phyloP scores from a whole-genome alignment of 2,113 vertebrate species.

The Rhinolophus sinicus region DNA sequence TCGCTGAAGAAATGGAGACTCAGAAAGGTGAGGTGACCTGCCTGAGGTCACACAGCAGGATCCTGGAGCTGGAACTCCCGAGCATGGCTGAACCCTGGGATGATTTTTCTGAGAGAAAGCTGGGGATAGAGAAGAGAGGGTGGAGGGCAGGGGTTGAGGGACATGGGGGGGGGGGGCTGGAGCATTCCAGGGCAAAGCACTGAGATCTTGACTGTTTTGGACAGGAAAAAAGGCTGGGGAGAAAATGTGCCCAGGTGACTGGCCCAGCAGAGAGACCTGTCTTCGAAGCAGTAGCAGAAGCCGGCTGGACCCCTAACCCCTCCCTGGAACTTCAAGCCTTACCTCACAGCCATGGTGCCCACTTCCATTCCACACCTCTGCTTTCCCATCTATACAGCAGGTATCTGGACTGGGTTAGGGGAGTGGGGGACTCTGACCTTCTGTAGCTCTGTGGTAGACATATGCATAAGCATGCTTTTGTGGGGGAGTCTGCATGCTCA shows the following conservation, averaged over 20 bases:
- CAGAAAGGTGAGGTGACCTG: background rate
- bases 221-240: background rate
- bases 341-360: background rate
- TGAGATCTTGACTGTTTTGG: background rate
- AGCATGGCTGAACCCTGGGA: background rate
- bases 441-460: background rate
- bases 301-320: background rate
- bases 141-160: background rate
- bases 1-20: slow-evolving; percentile 1
- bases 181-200: background rate
- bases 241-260: background rate
- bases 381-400: background rate
- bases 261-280: background rate
- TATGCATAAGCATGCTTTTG: background rate
- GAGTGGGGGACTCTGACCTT: background rate
- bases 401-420: background rate
- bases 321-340: background rate
- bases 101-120: background rate
- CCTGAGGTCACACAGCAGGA: background rate
- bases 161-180: background rate
- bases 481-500: background rate
- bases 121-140: background rate
- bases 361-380: background rate
- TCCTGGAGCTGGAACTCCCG: background rate
- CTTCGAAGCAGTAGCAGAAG: background rate